Percentiles rank a stretch among this genome's conserved stretches.
These are phyloP conservation scores for Trachelus tabidus DNA, from an alignment of 2,888 invertebrate genomes.

Conservation along the genomic window DNA sequence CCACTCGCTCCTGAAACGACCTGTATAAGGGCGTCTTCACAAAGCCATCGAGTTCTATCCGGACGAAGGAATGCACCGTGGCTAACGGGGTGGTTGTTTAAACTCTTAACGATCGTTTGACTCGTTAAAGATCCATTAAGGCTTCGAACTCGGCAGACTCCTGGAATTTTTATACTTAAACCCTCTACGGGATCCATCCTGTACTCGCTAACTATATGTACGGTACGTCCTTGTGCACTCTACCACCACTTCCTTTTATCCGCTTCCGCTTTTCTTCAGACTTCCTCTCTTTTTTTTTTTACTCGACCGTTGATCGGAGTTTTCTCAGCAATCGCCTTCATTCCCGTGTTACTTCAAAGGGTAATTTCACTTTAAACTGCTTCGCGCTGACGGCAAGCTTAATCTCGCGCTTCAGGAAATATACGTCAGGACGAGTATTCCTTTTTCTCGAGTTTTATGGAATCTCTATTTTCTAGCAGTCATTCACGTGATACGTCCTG, in stretches of 20 bases:
- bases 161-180: slow-evolving; percentile 33
- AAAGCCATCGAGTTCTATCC: neutral
- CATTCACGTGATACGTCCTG: neutral
- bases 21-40: neutral
- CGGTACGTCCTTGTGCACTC: neutral
- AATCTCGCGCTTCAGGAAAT: neutral
- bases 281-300: neutral
- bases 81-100: slow-evolving; percentile 41
- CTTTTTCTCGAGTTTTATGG: neutral
- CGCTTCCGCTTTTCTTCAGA: slow-evolving; percentile 8
- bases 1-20: neutral
- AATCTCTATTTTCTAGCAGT: neutral
- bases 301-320: slow-evolving; percentile 34
- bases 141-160: slow-evolving; percentile 33
- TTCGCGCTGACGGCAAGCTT: neutral
- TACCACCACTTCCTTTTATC: slow-evolving; percentile 8
- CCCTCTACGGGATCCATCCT: neutral
- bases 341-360: slow-evolving; percentile 49
- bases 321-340: slow-evolving; percentile 47
- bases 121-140: slow-evolving; percentile 57
- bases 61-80: neutral
- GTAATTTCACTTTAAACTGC: neutral
- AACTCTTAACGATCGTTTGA: slow-evolving; percentile 60
- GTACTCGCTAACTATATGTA: neutral
- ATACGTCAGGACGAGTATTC: neutral